Percentiles rank a stretch among this genome's conserved stretches.
These are phyloP conservation scores for Ditula angustiorana DNA, from an alignment of 2,888 invertebrate genomes.

Conservation along the genomic window DNA sequence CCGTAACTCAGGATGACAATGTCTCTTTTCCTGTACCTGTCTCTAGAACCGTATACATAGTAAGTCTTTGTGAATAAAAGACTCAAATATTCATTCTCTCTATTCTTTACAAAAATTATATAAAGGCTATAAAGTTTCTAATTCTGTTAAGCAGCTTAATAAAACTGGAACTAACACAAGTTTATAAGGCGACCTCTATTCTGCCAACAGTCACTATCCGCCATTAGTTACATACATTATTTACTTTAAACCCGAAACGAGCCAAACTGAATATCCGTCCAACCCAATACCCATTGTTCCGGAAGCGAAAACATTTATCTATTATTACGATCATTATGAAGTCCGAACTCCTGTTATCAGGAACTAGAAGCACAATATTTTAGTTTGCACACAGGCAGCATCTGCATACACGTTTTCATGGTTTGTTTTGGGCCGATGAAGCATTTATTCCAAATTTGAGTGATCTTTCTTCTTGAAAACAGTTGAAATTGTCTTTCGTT, in stretches of 20 bases:
- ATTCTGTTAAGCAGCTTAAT: neutral
- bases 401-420: conserved; percentile 22
- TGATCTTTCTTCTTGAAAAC: too few relatives aligned
- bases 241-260: conserved; percentile 13
- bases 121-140: neutral
- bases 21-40: too few relatives aligned
- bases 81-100: too few relatives aligned
- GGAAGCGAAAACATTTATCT: conserved; percentile 32
- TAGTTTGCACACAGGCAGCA: conserved; percentile 22
- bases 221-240: neutral
- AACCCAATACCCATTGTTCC: conserved; percentile 27
- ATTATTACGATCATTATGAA: conserved; percentile 39
- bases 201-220: neutral
- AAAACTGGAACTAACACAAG: neutral
- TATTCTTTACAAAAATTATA: too few relatives aligned
- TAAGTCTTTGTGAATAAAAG: too few relatives aligned
- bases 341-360: conserved; percentile 29
- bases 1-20: too few relatives aligned
- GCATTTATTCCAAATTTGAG: too few relatives aligned
- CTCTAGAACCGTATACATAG: too few relatives aligned
- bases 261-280: neutral
- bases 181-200: neutral
- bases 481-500: too few relatives aligned
- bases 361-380: conserved; percentile 33
- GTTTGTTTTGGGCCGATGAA: conserved; percentile 17